A percentile compares a stretch with the other conserved stretches of the same genome.
Evolutionary conservation across 2,113 vertebrate species (phyloP).

Genomic region (Oreochromis tanganicae): DNA sequence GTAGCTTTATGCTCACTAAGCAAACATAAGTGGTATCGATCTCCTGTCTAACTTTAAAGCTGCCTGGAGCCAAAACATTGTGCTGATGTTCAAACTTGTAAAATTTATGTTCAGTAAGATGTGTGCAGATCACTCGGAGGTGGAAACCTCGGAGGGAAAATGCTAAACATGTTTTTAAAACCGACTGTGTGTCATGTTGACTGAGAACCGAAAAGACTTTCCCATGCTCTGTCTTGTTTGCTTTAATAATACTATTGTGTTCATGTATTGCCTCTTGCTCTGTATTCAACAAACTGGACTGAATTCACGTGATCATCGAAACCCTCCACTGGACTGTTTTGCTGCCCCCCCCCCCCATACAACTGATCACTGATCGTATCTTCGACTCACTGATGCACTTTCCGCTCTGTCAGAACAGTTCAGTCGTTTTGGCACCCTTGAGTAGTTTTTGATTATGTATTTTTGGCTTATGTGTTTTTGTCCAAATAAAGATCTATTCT

Average conservation of each 20-base stretch:
- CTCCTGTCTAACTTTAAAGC: neutral
- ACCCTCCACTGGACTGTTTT: neutral
- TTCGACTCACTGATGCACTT: conserved; percentile 60
- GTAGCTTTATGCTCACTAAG: neutral
- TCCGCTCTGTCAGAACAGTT: conserved; percentile 22
- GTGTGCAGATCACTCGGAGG: neutral
- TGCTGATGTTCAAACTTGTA: neutral
- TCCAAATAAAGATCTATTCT: conserved; percentile 60
- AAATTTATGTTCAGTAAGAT: neutral
- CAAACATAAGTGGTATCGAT: neutral
- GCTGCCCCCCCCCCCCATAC: neutral
- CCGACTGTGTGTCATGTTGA: neutral
- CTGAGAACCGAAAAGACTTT: neutral
- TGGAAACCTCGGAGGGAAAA: neutral
- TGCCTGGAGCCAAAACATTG: neutral
- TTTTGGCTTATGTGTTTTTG: conserved; percentile 42
- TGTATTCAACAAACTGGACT: neutral
- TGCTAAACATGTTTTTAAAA: neutral
- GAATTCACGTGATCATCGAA: neutral
- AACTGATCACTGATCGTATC: neutral
- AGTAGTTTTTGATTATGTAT: conserved; percentile 21
- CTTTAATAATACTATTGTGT: neutral
- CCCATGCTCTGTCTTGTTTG: neutral
- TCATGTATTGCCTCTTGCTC: neutral
- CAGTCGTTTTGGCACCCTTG: conserved; percentile 25